Percentiles rank a stretch among this genome's conserved stretches.
Conservation (phyloP, 2,113 vertebrate genomes). For the Oreamnos americanus region DNA sequence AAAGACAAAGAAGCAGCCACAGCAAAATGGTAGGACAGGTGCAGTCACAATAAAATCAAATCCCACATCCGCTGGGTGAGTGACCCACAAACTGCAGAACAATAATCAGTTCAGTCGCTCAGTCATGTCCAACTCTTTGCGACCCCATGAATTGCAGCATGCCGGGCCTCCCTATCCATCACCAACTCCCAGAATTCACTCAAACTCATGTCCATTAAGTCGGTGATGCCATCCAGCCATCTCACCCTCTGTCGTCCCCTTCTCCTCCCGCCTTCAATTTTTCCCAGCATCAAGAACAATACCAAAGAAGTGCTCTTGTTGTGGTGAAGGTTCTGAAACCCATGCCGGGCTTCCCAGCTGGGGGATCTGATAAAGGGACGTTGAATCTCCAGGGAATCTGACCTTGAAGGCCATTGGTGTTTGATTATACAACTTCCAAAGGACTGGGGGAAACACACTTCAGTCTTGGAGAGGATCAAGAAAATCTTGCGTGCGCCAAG, state of each 20-base stretch:
- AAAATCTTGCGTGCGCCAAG: not conserved
- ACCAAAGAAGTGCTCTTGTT: not conserved
- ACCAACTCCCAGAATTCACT: not conserved
- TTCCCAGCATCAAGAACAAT: not conserved
- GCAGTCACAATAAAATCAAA: not conserved
- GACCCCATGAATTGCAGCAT: not conserved
- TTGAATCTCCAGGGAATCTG: not conserved
- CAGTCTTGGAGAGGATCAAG: not conserved
- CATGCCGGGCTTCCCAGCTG: not conserved
- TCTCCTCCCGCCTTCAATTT: not conserved
- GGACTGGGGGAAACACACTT: not conserved
- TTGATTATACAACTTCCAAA: not conserved
- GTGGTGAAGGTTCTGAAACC: not conserved
- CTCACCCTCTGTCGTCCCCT: not conserved
- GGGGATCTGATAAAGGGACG: no score
- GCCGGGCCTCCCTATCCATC: not conserved
- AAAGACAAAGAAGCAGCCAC: not conserved
- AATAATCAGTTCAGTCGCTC: not conserved
- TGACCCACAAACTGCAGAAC: not conserved
- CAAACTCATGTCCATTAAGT: not conserved
- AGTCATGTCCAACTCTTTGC: not conserved
- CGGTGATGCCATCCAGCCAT: not conserved
- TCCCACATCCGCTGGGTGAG: not conserved
- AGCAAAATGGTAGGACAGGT: not conserved
- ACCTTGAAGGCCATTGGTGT: not conserved